phyloP scores from a whole-genome alignment of 2,113 vertebrate genomes.

The Eidolon helvum region DNA sequence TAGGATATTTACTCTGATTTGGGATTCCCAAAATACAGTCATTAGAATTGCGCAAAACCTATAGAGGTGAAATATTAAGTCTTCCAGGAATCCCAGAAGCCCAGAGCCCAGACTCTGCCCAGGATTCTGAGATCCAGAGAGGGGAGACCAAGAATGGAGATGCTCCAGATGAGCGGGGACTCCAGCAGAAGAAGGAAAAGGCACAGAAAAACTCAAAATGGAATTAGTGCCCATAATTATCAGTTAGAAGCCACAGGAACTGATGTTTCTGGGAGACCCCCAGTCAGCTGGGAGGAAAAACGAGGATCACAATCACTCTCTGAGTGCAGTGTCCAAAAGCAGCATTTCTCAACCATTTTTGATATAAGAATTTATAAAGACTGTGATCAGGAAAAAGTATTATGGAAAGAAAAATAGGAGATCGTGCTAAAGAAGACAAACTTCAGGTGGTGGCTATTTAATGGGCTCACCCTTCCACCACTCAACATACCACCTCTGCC shows the following conservation, averaged over 20 bases:
- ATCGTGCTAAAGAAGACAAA: neutral
- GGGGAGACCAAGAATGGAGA: fast-evolving
- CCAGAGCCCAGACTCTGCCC: neutral
- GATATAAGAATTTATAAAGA: neutral
- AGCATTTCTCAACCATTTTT: neutral
- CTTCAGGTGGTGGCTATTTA: neutral
- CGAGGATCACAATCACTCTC: neutral
- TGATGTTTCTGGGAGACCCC: neutral
- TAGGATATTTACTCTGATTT: neutral
- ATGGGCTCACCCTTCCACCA: neutral
- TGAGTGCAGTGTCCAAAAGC: neutral
- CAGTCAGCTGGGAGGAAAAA: neutral
- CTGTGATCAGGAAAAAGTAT: neutral
- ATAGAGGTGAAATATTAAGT: neutral
- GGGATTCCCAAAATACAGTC: neutral
- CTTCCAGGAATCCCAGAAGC: neutral
- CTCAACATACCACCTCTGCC: neutral
- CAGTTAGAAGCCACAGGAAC: neutral
- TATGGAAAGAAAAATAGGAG: neutral
- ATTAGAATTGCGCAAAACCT: neutral
- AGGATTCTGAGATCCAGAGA: neutral
- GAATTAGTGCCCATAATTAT: neutral
- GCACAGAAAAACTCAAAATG: neutral
- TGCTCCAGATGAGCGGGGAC: neutral
- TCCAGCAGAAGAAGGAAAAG: neutral